A percentile compares a stretch with the other conserved stretches of the same genome.
These are phyloP conservation scores for Apis dorsata DNA, from an alignment of 1,140 invertebrate genomes.

Conservation along the genomic window DNA sequence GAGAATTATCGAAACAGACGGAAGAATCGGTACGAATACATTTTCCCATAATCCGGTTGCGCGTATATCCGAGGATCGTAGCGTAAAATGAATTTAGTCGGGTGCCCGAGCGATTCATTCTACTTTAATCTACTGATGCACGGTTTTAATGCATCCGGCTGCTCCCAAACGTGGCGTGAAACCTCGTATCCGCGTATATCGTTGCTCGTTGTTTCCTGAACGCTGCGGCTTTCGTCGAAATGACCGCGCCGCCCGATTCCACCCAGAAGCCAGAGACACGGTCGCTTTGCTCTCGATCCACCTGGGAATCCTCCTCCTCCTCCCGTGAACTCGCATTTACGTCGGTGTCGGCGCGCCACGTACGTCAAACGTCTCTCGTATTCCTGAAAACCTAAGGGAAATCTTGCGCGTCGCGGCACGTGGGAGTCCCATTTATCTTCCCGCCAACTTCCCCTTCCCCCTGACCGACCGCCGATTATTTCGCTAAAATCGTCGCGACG, in stretches of 20 bases:
- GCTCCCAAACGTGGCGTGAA: constrained; percentile 32
- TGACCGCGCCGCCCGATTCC: constrained; percentile 52
- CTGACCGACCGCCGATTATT: constrained; percentile 34
- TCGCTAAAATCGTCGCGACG: neutral
- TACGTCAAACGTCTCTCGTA: constrained; percentile 67
- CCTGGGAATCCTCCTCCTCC: constrained; percentile 35
- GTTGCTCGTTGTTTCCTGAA: constrained; percentile 38
- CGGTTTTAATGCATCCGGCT: constrained; percentile 17
- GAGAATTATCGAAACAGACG: too few relatives aligned
- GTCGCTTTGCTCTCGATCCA: constrained; percentile 33
- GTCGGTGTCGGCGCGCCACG: constrained; percentile 44
- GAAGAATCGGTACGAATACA: neutral
- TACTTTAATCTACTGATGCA: constrained; percentile 45
- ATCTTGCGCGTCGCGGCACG: constrained; percentile 74
- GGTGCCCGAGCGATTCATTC: neutral
- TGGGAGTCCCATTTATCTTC: constrained; percentile 76
- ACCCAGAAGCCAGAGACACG: constrained; percentile 34
- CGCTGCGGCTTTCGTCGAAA: constrained; percentile 58
- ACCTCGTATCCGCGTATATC: constrained; percentile 19
- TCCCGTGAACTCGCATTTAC: constrained; percentile 56
- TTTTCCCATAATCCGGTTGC: neutral
- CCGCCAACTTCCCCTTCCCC: constrained; percentile 22
- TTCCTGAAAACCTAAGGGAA: constrained; percentile 78
- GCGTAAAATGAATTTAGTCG: constrained; percentile 14
- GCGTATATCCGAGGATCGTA: neutral